Evolutionary conservation across 2,888 invertebrate species (phyloP).

Genomic region (Dermolepida albohirtum): DNA sequence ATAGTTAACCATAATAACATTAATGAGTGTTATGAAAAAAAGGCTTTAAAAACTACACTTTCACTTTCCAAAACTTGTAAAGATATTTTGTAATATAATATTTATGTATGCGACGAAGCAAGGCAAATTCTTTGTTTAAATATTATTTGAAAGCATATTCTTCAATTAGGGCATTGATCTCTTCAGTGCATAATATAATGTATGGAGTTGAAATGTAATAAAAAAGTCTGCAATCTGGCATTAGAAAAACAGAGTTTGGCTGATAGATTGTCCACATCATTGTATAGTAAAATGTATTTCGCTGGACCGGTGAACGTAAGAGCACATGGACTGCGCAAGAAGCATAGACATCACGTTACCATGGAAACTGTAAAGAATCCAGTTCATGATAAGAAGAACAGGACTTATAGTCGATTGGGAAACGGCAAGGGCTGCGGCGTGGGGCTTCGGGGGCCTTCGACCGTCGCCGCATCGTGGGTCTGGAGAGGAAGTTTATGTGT

Average conservation of each 20-base stretch:
- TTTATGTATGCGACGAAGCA: no score
- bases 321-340: constrained; percentile 40
- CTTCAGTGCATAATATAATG: no score
- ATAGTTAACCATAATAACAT: no score
- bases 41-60: no score
- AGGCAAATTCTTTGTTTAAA: no score
- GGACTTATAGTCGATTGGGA: constrained; percentile 41
- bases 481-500: constrained; percentile 27
- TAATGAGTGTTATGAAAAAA: no score
- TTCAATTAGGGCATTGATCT: no score
- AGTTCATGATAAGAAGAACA: constrained; percentile 44
- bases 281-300: constrained; percentile 24
- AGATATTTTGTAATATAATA: no score
- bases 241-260: background rate
- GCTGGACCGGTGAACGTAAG: constrained; percentile 19
- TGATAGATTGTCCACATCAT: constrained; percentile 2
- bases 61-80: no score
- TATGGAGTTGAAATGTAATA: no score
- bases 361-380: constrained; percentile 44
- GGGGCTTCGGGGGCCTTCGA: constrained; percentile 37
- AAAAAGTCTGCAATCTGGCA: no score
- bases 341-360: constrained; percentile 41
- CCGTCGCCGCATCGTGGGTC: constrained; percentile 27
- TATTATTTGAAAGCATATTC: no score
- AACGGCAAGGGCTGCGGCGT: constrained; percentile 24